Evolutionary conservation across 1,140 invertebrate species (phyloP), one percentile per base, ranked within the genome.

Genomic region (Dryas iulia): DNA sequence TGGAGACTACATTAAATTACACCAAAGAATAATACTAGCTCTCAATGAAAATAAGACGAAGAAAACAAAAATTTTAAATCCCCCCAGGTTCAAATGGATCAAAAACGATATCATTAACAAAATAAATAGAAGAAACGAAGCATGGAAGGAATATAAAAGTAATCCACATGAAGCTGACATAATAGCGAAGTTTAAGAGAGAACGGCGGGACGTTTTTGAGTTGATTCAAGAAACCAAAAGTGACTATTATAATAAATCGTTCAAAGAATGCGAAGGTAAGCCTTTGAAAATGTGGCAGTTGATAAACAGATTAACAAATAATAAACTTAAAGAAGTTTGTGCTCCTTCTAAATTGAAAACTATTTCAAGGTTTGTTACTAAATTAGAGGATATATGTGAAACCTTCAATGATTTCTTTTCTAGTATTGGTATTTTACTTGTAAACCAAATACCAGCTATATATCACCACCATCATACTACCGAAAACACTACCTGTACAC

Each of bases 391-490:
- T 28, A 30, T 57, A 28, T 57, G 54, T 57, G n/a, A 57, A 28
- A 57, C 25, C 6, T 57, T 57, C 26, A 57, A 57, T 57, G 54
- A 57, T 57, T 57, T 57, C 54, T 57, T 57, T 57, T 57, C 54
- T 57, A 28, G 25, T 28, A 57, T 57, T 30, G 54, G 54, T 30
- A 14, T 57, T 28, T 28, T 28, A 57, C 26, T 57, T n/a, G 54
- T 24, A 28, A 57, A 28, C 26, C 11, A 28, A 57, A 57, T 57
- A 57, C 54, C 54, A 28, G 26, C 25, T 30, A 57, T 57, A 57
- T 18, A 25, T 56, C 23, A 56, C 25, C 12, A 23, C 52, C 3
- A 54, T 23, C 14, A 54, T 23, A 54, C 21, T 23, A 10, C 21
- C 5, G 52, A 23, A 54, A 23, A 23, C 52, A 54, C 21, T 23